Conservation (phyloP, 2,797 vertebrate genomes). For the Poeciliopsis paucimaculata region DNA sequence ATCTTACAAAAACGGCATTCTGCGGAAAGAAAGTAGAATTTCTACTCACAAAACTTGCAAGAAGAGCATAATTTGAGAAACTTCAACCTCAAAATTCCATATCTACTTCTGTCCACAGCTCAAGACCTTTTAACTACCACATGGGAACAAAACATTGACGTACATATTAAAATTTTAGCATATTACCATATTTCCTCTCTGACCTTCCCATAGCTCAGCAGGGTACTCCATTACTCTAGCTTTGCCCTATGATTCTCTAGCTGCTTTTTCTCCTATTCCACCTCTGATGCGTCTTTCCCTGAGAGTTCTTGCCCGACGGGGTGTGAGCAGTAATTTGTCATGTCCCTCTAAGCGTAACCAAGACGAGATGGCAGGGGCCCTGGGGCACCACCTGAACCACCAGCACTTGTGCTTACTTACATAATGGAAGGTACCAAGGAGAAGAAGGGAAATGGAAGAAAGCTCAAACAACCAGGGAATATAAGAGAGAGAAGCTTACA, state of each 20-base stretch:
- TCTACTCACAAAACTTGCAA: constrained; percentile 3
- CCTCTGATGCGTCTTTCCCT: constrained; percentile 54
- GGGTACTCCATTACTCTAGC: constrained; percentile 49
- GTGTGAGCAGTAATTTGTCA: constrained; percentile 77
- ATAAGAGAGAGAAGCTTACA: constrained; percentile 43
- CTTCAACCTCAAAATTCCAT: constrained; percentile 45
- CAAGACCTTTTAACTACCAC: constrained; percentile 43
- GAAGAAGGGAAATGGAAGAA: constrained; percentile 33
- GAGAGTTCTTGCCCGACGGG: constrained; percentile 62
- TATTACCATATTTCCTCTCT: constrained; percentile 51
- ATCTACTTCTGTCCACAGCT: constrained; percentile 25
- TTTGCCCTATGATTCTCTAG: constrained; percentile 54
- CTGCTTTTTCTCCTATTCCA: constrained; percentile 46
- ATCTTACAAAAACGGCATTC: not conserved
- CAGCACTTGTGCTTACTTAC: constrained; percentile 71
- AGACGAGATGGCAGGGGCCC: constrained; percentile 71
- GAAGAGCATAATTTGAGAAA: constrained; percentile 37
- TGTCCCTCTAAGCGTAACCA: constrained; percentile 74
- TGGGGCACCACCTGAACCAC: constrained; percentile 71
- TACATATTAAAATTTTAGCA: constrained; percentile 44
- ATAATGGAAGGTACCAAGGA: constrained; percentile 64
- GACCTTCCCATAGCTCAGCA: constrained; percentile 62
- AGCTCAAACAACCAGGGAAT: constrained; percentile 54
- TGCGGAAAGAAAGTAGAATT: constrained; percentile 5
- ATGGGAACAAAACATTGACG: constrained; percentile 26